Conservation (phyloP, 2,888 invertebrate species). For the Blastobasis lacticolella region DNA sequence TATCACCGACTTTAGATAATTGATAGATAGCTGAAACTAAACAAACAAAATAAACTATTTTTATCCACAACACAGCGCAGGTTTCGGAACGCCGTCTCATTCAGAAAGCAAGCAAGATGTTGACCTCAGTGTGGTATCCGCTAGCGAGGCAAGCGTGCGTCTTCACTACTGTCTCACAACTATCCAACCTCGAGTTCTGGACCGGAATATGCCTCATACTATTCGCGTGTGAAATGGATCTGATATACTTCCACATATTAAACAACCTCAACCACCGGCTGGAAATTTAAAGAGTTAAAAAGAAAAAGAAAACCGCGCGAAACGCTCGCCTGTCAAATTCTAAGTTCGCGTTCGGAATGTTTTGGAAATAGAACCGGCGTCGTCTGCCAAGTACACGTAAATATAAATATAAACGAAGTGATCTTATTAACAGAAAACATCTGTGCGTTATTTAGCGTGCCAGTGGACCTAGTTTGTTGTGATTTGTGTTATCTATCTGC, state of each 20-base stretch:
- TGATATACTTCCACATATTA: slow-evolving; percentile 56
- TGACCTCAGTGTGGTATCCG: slow-evolving; percentile 52
- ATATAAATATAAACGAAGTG: background rate
- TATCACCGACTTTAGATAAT: no score
- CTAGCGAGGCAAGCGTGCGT: slow-evolving; percentile 43
- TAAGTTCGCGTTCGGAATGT: slow-evolving; percentile 15
- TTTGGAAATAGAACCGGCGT: slow-evolving; percentile 35
- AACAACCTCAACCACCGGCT: slow-evolving; percentile 18
- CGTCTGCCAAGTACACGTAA: slow-evolving; percentile 6
- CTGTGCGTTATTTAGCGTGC: slow-evolving; percentile 9
- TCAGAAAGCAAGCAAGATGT: slow-evolving; percentile 24
- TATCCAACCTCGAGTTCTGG: slow-evolving; percentile 64
- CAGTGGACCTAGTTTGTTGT: no score
- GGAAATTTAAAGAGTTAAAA: background rate
- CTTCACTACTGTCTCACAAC: slow-evolving; percentile 34
- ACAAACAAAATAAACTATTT: background rate
- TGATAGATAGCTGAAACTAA: no score
- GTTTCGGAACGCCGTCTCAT: slow-evolving; percentile 10
- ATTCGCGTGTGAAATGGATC: slow-evolving; percentile 65
- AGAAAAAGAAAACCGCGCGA: slow-evolving; percentile 9
- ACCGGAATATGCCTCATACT: slow-evolving; percentile 51
- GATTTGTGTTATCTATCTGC: no score
- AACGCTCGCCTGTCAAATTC: slow-evolving; percentile 10
- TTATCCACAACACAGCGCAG: background rate
- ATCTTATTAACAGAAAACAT: slow-evolving; percentile 36